These are phyloP conservation scores for Heteromurus nitidus DNA, from an alignment of 2,888 invertebrate genomes.

Conservation along the genomic window DNA sequence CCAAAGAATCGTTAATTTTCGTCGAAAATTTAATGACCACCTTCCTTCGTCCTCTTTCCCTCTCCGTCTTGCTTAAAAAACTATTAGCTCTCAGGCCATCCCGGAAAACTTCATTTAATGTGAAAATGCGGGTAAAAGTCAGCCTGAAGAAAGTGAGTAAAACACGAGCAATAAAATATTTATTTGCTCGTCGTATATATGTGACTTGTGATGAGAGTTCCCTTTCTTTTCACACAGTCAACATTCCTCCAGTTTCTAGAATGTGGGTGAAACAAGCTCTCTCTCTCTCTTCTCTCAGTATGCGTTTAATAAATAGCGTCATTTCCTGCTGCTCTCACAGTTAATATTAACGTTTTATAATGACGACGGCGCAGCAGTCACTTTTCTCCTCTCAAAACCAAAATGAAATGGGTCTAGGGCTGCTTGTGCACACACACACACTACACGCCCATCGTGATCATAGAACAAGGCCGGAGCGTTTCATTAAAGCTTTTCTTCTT, in stretches of 20 bases:
- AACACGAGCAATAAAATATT: constrained; percentile 3
- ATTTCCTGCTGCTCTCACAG: too few species aligned
- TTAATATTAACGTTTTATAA: too few species aligned
- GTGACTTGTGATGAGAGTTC: too few species aligned
- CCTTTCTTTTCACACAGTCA: too few species aligned
- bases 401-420: constrained; percentile 8
- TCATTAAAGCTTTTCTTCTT: background rate
- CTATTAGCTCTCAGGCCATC: background rate
- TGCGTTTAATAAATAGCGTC: too few species aligned
- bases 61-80: background rate
- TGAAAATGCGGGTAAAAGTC: background rate
- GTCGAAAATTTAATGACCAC: constrained; percentile 2
- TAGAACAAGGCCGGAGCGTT: background rate
- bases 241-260: too few species aligned
- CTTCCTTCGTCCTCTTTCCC: background rate
- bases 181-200: constrained; percentile 7
- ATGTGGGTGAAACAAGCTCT: too few species aligned
- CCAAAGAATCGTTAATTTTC: too few species aligned
- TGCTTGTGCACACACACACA: background rate
- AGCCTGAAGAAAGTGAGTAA: background rate
- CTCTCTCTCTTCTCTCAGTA: too few species aligned
- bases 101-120: background rate
- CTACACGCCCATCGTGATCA: background rate
- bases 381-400: background rate
- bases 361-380: background rate